phyloP scores from a whole-genome alignment of 2,888 invertebrate species.

The Pristionchus japonicus region DNA sequence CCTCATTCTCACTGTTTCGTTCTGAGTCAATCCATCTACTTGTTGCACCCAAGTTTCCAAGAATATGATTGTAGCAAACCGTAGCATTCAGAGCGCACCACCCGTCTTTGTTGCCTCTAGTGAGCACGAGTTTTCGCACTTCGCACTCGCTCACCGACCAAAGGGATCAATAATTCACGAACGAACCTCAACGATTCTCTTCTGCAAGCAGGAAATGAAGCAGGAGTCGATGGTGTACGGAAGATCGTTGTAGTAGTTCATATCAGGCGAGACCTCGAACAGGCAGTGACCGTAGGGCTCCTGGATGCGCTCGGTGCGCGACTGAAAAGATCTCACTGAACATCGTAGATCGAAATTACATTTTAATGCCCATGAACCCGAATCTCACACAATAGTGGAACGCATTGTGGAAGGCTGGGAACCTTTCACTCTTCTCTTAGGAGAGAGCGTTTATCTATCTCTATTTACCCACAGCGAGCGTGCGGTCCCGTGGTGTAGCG shows the following conservation, averaged over 20 bases:
- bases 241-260: background rate
- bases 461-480: background rate
- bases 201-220: conserved; percentile 9
- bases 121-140: background rate
- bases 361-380: no score
- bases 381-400: no score
- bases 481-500: conserved; percentile 64
- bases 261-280: background rate
- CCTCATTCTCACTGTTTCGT: no score
- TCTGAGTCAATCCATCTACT: no score
- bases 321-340: no score
- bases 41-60: no score
- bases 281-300: conserved; percentile 34
- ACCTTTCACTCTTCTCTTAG: no score
- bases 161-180: background rate
- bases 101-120: background rate
- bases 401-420: no score
- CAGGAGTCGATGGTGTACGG: conserved; percentile 41
- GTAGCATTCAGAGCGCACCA: background rate
- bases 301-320: background rate
- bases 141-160: no score
- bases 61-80: background rate
- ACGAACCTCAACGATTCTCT: conserved; percentile 7
- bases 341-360: no score
- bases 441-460: no score